Evolutionary conservation across 2,113 vertebrate species (phyloP).

Genomic region (Saguinus imperator): DNA sequence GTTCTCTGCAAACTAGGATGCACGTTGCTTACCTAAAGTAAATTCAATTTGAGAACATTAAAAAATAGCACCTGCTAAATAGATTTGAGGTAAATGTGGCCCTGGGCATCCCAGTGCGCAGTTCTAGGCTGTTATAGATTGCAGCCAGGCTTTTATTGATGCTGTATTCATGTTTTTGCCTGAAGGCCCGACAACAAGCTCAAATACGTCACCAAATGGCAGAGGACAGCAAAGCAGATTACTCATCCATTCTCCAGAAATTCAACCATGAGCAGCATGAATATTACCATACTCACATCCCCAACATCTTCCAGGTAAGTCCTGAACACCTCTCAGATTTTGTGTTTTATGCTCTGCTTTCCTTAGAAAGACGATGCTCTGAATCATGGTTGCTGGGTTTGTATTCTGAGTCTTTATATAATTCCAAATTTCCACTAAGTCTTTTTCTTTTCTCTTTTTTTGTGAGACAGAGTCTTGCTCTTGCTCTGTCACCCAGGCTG

Average conservation of each 20-base stretch:
- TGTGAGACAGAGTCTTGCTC: not conserved
- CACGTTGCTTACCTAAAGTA: not conserved
- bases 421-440: not conserved
- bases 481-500: not conserved
- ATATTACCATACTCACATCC: conserved; percentile 94
- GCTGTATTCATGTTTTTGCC: not conserved
- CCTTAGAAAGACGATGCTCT: not conserved
- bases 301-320: conserved; percentile 94
- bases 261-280: conserved; percentile 98
- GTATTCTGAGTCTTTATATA: not conserved
- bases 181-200: conserved; percentile 96
- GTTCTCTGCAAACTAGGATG: not conserved
- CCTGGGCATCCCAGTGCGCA: not conserved
- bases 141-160: not conserved
- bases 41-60: not conserved
- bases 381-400: not conserved
- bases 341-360: not conserved
- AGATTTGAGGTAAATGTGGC: not conserved
- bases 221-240: conserved; percentile 94
- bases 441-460: not conserved
- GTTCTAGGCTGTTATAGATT: not conserved
- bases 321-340: accelerated
- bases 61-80: not conserved
- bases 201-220: conserved; percentile 96
- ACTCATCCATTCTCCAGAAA: conserved; percentile 92